phyloP scores from a whole-genome alignment of 1,140 invertebrate genomes.

The Zaprionus inermis region DNA sequence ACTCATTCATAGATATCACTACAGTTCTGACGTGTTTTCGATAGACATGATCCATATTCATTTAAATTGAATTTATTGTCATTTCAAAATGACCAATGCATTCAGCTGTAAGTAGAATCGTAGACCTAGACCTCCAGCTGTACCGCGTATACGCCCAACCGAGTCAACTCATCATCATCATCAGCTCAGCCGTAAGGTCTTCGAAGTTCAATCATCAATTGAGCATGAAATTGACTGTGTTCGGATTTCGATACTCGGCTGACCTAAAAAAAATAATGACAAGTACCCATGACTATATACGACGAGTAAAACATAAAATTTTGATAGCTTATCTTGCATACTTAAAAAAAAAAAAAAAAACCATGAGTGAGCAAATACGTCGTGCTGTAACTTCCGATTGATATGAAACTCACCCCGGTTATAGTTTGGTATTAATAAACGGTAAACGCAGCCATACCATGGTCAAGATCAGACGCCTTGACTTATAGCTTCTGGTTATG shows the following conservation, averaged over 20 bases:
- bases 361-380: constrained; percentile 1
- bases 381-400: constrained; percentile 32
- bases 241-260: constrained; percentile 45
- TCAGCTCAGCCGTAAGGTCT: constrained; percentile 52
- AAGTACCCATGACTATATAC: constrained; percentile 23
- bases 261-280: constrained; percentile 24
- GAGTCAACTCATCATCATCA: not conserved
- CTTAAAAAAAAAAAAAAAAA: not conserved
- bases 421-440: not conserved
- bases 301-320: constrained; percentile 11
- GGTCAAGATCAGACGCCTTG: constrained; percentile 49
- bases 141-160: constrained; percentile 13
- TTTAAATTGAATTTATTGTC: constrained; percentile 58
- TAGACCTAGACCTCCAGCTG: constrained; percentile 27
- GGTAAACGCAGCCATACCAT: constrained; percentile 2
- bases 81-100: constrained; percentile 49
- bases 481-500: constrained; percentile 12
- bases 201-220: constrained; percentile 69
- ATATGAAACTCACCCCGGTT: not conserved
- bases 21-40: not conserved
- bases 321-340: constrained; percentile 26
- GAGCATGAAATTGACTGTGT: constrained; percentile 59
- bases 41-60: constrained; percentile 37
- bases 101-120: not conserved
- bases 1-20: not conserved